Base-by-base conservation (phyloP, 2,888 invertebrate genomes). In the Tachystola acroxantha region DNA sequence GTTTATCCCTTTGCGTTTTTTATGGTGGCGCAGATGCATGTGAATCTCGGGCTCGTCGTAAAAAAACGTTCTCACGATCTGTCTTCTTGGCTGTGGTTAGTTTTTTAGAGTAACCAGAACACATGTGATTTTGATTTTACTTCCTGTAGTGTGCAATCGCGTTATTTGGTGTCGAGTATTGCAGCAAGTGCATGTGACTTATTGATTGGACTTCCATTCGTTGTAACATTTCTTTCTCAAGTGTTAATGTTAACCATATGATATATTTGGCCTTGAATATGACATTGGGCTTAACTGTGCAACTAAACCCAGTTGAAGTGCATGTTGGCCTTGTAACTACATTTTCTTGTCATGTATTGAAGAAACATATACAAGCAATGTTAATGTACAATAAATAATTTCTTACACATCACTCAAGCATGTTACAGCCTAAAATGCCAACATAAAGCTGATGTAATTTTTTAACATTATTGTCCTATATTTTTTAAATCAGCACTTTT, bases 191-290 rank as follows among this genome's bases (percentile, higher is more conserved):
- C n/a, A 24, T 24, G 24, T 16, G 16, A 3, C 16, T 16, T 16
- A 16, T 16, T 16, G 16, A 16, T 16, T 16, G 16, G 3, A 16
- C 3, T 16, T 16, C 3, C 16, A 16, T 16, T 6, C 16, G 10
- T 7, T 7, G 24, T 3, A 3, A 24, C 9, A 24, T 7, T 34
- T 50, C 12, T 10, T 7, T 10, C 9, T 13, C 19, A 28, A 35
- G 10, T 2, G n/a, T 31, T 34, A 26, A 44, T 47, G 26, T 48
- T 40, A 39, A 62, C 42, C 49, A 55, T 64, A 61, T 68, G 63
- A 75, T 70, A 66, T 56, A 52, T 45, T 47, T 77, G 73, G 76
- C 81, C 82, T 82, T 82, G 78, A 66, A 70, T 74, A 51, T 80
- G 77, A 75, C 76, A 75, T 75, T 82, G 71, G 50, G 5, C 9